Evolutionary conservation across 53 echinoderm and acorn worm genomes (phyloP).

Genomic region (Temnopleurus reevesii): DNA sequence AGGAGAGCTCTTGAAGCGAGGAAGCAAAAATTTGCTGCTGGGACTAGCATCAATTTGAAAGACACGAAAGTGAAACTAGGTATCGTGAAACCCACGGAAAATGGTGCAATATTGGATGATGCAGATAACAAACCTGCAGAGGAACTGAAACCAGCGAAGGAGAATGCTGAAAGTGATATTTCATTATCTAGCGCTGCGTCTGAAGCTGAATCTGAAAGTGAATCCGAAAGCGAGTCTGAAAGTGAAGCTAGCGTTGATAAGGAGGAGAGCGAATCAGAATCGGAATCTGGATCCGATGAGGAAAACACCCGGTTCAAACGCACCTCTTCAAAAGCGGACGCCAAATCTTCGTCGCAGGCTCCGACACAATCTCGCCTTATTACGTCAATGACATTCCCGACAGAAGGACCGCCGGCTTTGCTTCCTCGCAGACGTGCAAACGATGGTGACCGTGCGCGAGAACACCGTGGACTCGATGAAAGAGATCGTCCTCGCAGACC

Average conservation of each 20-base stretch:
- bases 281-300: slow-evolving; percentile 66
- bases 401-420: neutral
- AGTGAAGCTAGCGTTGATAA: neutral
- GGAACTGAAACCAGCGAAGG: too few species aligned
- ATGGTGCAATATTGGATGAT: slow-evolving; percentile 1
- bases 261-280: slow-evolving; percentile 63
- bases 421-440: slow-evolving; percentile 34
- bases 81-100: slow-evolving; percentile 20
- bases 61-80: slow-evolving; percentile 30
- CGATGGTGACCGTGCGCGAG: neutral
- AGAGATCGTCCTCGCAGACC: neutral
- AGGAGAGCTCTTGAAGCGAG: slow-evolving; percentile 45
- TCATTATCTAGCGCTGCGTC: slow-evolving; percentile 46
- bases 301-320: slow-evolving; percentile 48
- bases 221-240: slow-evolving; percentile 66
- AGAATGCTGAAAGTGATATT: slow-evolving; percentile 26
- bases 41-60: slow-evolving; percentile 6
- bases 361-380: slow-evolving; percentile 48
- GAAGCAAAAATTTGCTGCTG: slow-evolving; percentile 49
- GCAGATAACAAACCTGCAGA: slow-evolving; percentile 18
- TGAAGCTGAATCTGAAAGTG: slow-evolving; percentile 84
- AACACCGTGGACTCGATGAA: neutral
- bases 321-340: slow-evolving; percentile 11
- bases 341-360: neutral
- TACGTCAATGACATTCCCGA: slow-evolving; percentile 56